Evolutionary conservation across 2,113 vertebrate species (phyloP), one percentile per base, ranked within the genome.

Genomic region (Struthio camelus): DNA sequence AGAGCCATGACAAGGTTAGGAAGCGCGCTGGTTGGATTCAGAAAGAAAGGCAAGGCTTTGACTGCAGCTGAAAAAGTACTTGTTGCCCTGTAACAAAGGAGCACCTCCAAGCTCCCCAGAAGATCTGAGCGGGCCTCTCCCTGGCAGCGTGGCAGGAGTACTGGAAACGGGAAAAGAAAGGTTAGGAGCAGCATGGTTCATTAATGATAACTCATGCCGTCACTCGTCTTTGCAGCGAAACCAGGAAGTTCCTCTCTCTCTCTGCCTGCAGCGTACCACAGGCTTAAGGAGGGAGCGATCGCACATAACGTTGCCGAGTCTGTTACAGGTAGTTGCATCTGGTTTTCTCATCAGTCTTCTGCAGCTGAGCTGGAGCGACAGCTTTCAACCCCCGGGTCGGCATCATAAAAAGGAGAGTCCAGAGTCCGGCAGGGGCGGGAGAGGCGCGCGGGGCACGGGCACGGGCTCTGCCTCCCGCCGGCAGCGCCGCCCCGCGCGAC

Each of bases 161-260:
- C 23, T 53, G 76, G 77, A 73, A 93, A 70, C 24, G 80, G 64
- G 50, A 67, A 95, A 73, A 77, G 12, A 2, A 87, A 91, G 24
- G 11, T 67, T 89, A 24, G 54, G 42, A 62, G 32, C n/a, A 62
- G 36, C 32, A 3, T 64, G 17, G 13, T 25, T 91, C 59, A 50
- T 36, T 70, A 50, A 38, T 23, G 51, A 80, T 25, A 87, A 85
- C 19, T 58, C 15, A 50, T 56, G 67, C 46, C 24, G n/a, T 87
- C 42, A 75, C 5, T 44, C 8, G 16, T 72, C 77, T 92, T 64
- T 27, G 32, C 54, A 65, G 40, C 71, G 64, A 78, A 91, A 95
- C 32, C 59, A 79, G 82, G 87, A 95, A 91, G 76, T 65, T 94
- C 91, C 34, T 90, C n/a, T 83, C 53, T 90, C 75, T 91, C 64